Percentiles rank a stretch among this genome's conserved stretches.
Conservation (phyloP, 2,888 invertebrate species). For the Hypomecis atomaria region DNA sequence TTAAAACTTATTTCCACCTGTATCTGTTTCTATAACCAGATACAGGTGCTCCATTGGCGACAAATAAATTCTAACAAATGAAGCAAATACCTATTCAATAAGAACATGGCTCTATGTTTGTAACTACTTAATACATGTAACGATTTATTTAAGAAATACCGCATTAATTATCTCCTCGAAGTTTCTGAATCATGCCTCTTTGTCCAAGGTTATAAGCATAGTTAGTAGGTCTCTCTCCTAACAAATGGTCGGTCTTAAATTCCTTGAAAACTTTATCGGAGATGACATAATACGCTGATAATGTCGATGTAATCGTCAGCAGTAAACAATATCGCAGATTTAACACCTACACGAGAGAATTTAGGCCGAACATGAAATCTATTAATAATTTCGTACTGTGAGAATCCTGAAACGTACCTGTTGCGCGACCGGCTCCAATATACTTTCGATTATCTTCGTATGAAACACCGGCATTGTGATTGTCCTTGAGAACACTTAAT, state of each 20-base stretch:
- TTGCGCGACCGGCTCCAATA: slow-evolving; percentile 99
- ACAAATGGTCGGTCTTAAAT: slow-evolving; percentile 62
- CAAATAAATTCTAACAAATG: too few species aligned
- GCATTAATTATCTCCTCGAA: slow-evolving; percentile 22
- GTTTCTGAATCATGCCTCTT: slow-evolving; percentile 32
- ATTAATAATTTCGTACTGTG: slow-evolving; percentile 53
- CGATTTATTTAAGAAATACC: slow-evolving; percentile 11
- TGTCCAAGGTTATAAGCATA: slow-evolving; percentile 26
- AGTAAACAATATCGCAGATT: slow-evolving; percentile 64
- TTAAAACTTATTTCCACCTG: too few species aligned
- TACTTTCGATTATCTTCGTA: slow-evolving; percentile 99
- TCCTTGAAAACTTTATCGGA: slow-evolving; percentile 42
- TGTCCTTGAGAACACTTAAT: slow-evolving; percentile 56
- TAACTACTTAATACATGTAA: neutral
- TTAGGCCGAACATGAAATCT: slow-evolving; percentile 55
- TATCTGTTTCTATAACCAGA: too few species aligned
- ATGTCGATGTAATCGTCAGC: slow-evolving; percentile 51
- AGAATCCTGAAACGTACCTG: slow-evolving; percentile 89
- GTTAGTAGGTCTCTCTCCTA: slow-evolving; percentile 28
- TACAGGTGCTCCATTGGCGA: too few species aligned
- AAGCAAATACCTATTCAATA: neutral
- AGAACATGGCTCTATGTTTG: neutral
- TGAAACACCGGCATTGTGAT: slow-evolving; percentile 99
- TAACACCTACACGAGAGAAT: slow-evolving; percentile 68
- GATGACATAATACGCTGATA: slow-evolving; percentile 73